Conservation (phyloP, 2,888 invertebrate genomes). For the Dolomedes plantarius region DNA sequence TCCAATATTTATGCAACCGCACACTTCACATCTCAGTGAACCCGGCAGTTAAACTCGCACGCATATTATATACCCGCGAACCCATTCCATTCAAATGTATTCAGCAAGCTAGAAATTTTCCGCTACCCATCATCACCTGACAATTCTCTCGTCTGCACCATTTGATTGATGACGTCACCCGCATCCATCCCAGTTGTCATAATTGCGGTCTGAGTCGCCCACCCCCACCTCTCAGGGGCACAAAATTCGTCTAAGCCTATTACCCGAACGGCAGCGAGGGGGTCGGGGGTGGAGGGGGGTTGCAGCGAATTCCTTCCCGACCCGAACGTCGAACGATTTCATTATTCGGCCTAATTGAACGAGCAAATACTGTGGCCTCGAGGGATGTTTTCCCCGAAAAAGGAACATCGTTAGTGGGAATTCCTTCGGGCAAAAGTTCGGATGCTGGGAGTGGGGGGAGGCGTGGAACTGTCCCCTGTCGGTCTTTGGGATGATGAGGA, state of each 20-base stretch:
- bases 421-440: constrained; percentile 53
- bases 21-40: no score
- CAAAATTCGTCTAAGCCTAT: constrained; percentile 49
- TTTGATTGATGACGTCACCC: constrained; percentile 9
- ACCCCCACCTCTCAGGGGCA: neutral
- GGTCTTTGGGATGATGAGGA: constrained; percentile 12
- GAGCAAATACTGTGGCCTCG: constrained; percentile 70
- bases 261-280: constrained; percentile 20
- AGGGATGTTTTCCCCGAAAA: constrained; percentile 31
- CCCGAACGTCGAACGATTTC: constrained; percentile 71
- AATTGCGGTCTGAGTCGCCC: neutral
- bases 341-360: constrained; percentile 73
- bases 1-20: no score
- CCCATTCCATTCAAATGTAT: no score
- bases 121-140: neutral
- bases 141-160: constrained; percentile 9
- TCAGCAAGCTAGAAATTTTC: no score
- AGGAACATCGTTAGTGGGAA: constrained; percentile 62
- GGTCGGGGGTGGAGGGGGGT: constrained; percentile 8
- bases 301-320: constrained; percentile 1
- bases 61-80: no score
- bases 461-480: neutral
- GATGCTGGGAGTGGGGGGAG: neutral
- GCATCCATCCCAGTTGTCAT: constrained; percentile 5
- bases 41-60: no score